Conservation (phyloP, 2,888 invertebrate species). For the Xanthorhoe designata region DNA sequence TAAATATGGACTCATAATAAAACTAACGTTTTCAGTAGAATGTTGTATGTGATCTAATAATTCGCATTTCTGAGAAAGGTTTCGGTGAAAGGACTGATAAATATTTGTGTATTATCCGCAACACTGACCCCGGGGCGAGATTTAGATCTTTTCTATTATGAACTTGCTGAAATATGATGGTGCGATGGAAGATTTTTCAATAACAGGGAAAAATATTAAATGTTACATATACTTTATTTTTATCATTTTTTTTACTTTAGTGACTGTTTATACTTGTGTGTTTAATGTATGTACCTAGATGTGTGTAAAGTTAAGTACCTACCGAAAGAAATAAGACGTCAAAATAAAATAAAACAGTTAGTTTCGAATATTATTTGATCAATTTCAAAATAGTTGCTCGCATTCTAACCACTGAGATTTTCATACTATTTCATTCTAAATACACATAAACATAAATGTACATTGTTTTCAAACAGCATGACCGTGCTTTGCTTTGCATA, state of each 20-base stretch:
- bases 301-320: no score
- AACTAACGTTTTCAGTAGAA: not conserved
- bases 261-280: no score
- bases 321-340: no score
- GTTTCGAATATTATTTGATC: no score
- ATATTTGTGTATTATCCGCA: constrained; percentile 39
- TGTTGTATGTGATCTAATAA: constrained; percentile 11
- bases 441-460: no score
- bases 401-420: no score
- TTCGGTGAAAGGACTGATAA: constrained; percentile 39
- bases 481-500: not conserved
- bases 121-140: constrained; percentile 28
- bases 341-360: no score
- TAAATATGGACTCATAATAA: no score
- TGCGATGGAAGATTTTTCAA: not conserved
- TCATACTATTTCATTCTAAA: no score
- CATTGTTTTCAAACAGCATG: not conserved
- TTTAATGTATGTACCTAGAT: no score
- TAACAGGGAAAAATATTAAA: not conserved
- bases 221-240: not conserved
- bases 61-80: constrained; percentile 36
- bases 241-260: not conserved
- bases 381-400: no score
- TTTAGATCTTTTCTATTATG: constrained; percentile 35
- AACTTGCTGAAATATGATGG: constrained; percentile 15